A percentile compares a stretch with the other conserved stretches of the same genome.
Conservation (phyloP, 2,797 vertebrate species). For the Fistularia tabacaria region DNA sequence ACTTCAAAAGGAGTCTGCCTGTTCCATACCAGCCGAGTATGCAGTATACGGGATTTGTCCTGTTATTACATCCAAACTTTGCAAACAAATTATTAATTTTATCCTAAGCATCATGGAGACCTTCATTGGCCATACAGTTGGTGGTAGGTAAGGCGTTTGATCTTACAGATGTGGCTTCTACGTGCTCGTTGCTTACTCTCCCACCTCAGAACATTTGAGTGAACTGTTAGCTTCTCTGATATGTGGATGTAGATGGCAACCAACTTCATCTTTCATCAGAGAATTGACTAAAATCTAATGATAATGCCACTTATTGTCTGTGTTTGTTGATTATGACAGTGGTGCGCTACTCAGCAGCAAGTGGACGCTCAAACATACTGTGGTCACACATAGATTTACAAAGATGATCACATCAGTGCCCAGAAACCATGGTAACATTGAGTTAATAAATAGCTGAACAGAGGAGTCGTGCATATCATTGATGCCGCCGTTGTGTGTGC, state of each 20-base stretch:
- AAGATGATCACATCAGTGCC: conserved; percentile 47
- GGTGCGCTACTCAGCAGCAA: conserved; percentile 28
- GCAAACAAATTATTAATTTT: too few relatives aligned
- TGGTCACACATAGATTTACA: conserved; percentile 46
- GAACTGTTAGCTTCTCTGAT: conserved; percentile 18
- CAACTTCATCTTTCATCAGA: conserved; percentile 9
- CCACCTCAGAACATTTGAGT: conserved; percentile 23
- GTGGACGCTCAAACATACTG: conserved; percentile 28
- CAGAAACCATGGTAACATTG: conserved; percentile 66
- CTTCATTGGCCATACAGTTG: conserved; percentile 36
- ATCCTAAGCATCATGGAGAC: conserved; percentile 19
- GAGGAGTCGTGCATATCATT: conserved; percentile 38
- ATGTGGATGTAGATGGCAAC: conserved; percentile 9
- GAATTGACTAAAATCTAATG: conserved; percentile 30
- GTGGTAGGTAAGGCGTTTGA: conserved; percentile 28
- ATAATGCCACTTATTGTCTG: conserved; percentile 40
- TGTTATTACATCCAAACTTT: not conserved
- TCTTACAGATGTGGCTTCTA: conserved; percentile 28
- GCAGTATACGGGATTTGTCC: not conserved
- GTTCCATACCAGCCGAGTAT: too few relatives aligned
- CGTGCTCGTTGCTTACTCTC: conserved; percentile 23
- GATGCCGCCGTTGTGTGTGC: conserved; percentile 21
- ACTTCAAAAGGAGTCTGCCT: too few relatives aligned
- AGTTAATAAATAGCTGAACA: conserved; percentile 66
- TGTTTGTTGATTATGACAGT: conserved; percentile 47